Evolutionary conservation across 2,888 invertebrate species (phyloP).

Genomic region (Xestoiulus laeticollis): DNA sequence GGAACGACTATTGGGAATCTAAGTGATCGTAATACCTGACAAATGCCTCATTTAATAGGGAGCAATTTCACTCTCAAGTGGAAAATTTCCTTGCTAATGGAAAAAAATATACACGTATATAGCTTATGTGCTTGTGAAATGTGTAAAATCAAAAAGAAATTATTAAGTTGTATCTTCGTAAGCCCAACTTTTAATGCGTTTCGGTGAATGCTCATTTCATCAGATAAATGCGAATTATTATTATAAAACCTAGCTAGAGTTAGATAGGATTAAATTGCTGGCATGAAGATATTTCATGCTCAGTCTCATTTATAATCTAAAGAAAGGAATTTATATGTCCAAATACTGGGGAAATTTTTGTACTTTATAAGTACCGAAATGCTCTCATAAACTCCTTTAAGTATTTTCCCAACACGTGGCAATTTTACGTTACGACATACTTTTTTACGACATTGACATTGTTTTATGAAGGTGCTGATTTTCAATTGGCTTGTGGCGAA

Average conservation of each 20-base stretch:
- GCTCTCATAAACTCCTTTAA: background rate
- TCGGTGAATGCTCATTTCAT: background rate
- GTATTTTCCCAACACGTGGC: background rate
- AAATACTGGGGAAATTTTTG: background rate
- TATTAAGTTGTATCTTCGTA: background rate
- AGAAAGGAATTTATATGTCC: background rate
- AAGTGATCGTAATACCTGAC: slow-evolving; percentile 34
- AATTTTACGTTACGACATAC: background rate
- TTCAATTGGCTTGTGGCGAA: no score
- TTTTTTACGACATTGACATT: no score
- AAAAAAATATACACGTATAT: background rate
- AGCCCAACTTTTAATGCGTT: background rate
- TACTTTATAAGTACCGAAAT: background rate
- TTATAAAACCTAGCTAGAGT: background rate
- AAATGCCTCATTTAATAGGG: background rate
- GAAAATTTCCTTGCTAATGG: slow-evolving; percentile 2
- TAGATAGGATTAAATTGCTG: background rate
- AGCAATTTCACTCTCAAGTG: background rate
- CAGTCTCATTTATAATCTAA: background rate
- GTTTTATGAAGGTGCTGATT: no score
- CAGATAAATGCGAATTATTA: slow-evolving; percentile 18
- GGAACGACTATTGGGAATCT: slow-evolving; percentile 16
- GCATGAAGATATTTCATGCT: background rate
- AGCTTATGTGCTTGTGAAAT: background rate
- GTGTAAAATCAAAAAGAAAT: background rate